Evolutionary conservation across 2,888 invertebrate species (phyloP).

Genomic region (Tachina fera): DNA sequence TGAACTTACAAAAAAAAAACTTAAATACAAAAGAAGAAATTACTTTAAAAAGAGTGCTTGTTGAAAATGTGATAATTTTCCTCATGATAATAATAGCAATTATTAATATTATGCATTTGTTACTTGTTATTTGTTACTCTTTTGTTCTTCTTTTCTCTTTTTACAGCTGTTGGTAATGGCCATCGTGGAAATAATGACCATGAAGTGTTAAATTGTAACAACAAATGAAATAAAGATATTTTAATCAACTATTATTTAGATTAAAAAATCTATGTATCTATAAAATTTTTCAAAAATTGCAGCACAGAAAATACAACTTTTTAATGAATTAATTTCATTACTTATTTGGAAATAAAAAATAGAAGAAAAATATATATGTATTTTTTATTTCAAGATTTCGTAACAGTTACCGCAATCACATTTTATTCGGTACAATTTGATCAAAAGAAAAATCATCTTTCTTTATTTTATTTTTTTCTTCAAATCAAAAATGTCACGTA

Average conservation of each 20-base stretch:
- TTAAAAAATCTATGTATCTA: not conserved
- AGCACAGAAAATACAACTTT: not conserved
- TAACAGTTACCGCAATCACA: constrained; percentile 6
- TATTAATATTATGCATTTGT: constrained; percentile 39
- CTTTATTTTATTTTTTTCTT: not conserved
- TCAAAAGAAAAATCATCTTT: constrained; percentile 2
- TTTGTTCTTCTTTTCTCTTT: not conserved
- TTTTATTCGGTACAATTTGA: constrained; percentile 12
- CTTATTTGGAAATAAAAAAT: not conserved
- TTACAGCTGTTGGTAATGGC: constrained; percentile 32
- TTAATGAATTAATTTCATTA: constrained; percentile 12
- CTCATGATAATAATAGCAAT: constrained; percentile 52
- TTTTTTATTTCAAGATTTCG: constrained; percentile 36
- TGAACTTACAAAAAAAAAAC: not conserved
- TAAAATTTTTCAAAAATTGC: not conserved
- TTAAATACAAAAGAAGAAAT: constrained; percentile 14
- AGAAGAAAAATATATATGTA: not conserved
- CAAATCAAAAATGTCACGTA: not conserved
- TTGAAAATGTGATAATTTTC: constrained; percentile 60
- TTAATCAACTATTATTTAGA: constrained; percentile 21
- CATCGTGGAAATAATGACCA: constrained; percentile 64
- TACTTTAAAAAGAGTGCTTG: constrained; percentile 61
- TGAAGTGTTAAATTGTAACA: constrained; percentile 66
- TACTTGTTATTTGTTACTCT: constrained; percentile 48
- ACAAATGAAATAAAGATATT: constrained; percentile 7